Conservation (phyloP, 30 jellyfish, hydroid and myxozoan species). For the Hydractinia echinata region DNA sequence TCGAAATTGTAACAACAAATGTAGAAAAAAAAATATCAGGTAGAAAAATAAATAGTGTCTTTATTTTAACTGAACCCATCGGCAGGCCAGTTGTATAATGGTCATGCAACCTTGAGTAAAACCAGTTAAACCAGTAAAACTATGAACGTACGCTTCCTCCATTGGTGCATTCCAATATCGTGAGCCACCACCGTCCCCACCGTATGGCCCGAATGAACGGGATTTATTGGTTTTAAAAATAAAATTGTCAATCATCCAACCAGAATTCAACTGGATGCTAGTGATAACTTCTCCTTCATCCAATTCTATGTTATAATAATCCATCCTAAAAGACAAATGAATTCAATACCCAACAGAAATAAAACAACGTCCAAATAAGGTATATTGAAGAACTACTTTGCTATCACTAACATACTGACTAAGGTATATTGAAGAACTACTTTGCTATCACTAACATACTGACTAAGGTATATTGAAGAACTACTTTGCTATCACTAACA, state of each 20-base stretch:
- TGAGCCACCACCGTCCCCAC: conserved; percentile 80
- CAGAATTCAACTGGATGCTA: conserved; percentile 36
- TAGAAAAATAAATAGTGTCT: too few species aligned
- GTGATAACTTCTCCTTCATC: conserved; percentile 48
- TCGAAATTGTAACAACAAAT: too few species aligned
- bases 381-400: too few species aligned
- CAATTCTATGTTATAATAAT: conserved; percentile 29
- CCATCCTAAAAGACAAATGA: background rate
- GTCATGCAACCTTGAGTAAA: conserved; percentile 3
- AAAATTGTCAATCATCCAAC: conserved; percentile 59
- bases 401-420: too few species aligned
- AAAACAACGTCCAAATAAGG: too few species aligned
- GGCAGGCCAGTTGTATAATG: background rate
- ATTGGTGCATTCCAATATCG: conserved; percentile 20
- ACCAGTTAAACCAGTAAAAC: background rate
- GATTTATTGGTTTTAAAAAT: conserved; percentile 50
- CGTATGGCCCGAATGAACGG: conserved; percentile 56
- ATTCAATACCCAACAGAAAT: background rate
- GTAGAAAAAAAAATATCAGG: too few species aligned
- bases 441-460: too few species aligned
- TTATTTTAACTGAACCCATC: background rate
- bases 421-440: too few species aligned
- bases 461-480: too few species aligned
- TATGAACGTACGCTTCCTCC: conserved; percentile 25
- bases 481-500: too few species aligned